Evolutionary conservation across 1,140 invertebrate species (phyloP).

Genomic region (Sinella curviseta): DNA sequence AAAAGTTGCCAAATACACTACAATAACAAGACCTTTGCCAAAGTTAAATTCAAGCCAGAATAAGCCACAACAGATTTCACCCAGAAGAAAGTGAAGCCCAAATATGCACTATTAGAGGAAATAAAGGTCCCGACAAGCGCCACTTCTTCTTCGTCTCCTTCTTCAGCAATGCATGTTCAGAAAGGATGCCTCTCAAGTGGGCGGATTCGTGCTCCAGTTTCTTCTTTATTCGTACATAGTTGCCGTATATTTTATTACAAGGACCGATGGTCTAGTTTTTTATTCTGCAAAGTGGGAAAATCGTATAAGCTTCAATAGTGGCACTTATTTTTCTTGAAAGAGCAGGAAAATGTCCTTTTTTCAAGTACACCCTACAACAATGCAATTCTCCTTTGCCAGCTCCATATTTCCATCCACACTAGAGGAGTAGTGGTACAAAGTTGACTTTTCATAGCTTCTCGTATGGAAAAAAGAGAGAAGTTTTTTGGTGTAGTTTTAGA

Average conservation of each 20-base stretch:
- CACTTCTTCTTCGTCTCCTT: no score
- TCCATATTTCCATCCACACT: not conserved
- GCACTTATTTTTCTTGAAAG: not conserved
- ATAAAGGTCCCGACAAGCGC: not conserved
- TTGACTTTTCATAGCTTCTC: conserved; percentile 7
- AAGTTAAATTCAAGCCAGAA: not conserved
- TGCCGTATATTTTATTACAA: not conserved
- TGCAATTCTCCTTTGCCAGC: not conserved
- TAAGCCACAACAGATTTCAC: not conserved
- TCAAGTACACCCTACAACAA: conserved; percentile 2
- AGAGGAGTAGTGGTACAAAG: not conserved
- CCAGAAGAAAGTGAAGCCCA: not conserved
- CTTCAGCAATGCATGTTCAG: not conserved
- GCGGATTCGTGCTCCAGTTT: not conserved
- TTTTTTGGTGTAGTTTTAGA: no score
- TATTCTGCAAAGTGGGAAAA: not conserved
- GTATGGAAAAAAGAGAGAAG: no score
- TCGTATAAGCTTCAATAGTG: not conserved
- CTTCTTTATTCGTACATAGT: no score
- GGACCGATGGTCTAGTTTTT: not conserved
- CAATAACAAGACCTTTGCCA: not conserved
- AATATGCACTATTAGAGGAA: no score
- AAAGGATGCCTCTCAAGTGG: not conserved
- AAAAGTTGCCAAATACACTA: not conserved
- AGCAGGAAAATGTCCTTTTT: conserved; percentile 3